Evolutionary conservation across 2,888 invertebrate species (phyloP).

Genomic region (Drosophila anomalipes): DNA sequence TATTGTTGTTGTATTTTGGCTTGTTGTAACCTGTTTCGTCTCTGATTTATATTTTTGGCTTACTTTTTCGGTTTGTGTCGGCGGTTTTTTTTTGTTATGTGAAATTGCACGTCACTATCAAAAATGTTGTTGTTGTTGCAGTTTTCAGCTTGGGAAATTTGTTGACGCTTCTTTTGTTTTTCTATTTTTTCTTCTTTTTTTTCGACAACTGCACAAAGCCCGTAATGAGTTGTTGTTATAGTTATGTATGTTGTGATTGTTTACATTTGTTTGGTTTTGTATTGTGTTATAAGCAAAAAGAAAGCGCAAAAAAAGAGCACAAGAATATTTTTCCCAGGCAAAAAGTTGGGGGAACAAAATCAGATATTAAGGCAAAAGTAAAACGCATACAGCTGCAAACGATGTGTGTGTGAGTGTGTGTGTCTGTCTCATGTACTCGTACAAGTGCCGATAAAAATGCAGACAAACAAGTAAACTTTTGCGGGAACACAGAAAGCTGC

Average conservation of each 20-base stretch:
- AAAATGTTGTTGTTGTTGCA: conserved; percentile 29
- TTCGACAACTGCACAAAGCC: conserved; percentile 40
- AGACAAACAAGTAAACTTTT: conserved; percentile 81
- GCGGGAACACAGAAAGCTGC: conserved; percentile 39
- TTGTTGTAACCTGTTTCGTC: conserved; percentile 73
- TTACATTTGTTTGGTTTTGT: conserved; percentile 54
- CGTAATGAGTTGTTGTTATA: conserved; percentile 29
- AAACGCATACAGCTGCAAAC: conserved; percentile 30
- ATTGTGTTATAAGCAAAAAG: conserved; percentile 59
- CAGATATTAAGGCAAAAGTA: conserved; percentile 36
- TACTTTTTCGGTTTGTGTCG: conserved; percentile 56
- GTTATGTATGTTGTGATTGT: conserved; percentile 39
- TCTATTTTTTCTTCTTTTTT: conserved; percentile 5
- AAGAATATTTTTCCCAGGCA: conserved; percentile 77
- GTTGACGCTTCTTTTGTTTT: conserved; percentile 45
- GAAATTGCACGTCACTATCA: conserved; percentile 52
- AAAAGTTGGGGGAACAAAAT: conserved; percentile 47
- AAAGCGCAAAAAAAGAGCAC: conserved; percentile 66
- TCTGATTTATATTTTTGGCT: conserved; percentile 79
- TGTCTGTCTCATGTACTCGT: conserved; percentile 9
- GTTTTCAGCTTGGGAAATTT: conserved; percentile 53
- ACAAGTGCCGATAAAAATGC: conserved; percentile 71
- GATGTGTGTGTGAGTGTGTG: conserved; percentile 9
- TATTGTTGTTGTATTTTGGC: conserved; percentile 32
- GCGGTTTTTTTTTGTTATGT: conserved; percentile 39